These are phyloP conservation scores for Corapipo altera DNA, from an alignment of 2,113 vertebrate genomes.

Conservation along the genomic window DNA sequence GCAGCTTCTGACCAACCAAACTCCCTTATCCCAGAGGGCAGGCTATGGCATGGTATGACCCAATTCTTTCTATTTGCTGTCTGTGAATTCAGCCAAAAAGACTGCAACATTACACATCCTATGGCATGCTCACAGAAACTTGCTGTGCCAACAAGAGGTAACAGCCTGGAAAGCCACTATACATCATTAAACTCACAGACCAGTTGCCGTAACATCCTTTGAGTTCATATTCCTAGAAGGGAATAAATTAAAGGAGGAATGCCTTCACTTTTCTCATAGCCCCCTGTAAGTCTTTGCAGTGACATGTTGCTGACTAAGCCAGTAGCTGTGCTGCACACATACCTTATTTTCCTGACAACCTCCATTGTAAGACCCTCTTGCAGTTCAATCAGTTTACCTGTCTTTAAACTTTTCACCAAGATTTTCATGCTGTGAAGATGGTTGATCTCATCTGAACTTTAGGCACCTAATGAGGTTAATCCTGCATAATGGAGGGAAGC, in stretches of 20 bases:
- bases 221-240: not conserved
- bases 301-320: not conserved
- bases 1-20: not conserved
- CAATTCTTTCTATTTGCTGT: not conserved
- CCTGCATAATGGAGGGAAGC: not conserved
- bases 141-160: not conserved
- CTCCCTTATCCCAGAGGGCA: not conserved
- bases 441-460: not conserved
- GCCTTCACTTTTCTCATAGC: not conserved
- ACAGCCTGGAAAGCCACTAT: not conserved
- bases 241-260: not conserved
- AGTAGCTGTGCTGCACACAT: not conserved
- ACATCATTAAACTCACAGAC: not conserved
- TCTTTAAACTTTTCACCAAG: not conserved
- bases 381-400: not conserved
- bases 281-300: not conserved
- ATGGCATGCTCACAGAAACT: not conserved
- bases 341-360: not conserved
- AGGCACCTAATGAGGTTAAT: not conserved
- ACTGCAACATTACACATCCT: not conserved
- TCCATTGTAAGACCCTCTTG: not conserved
- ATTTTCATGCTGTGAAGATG: not conserved
- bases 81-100: constrained; percentile 23
- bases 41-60: not conserved
- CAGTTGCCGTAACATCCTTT: not conserved